Percentiles rank a stretch among this genome's conserved stretches.
These are phyloP conservation scores for Ericerus pela DNA, from an alignment of 1,140 invertebrate genomes.

Conservation along the genomic window DNA sequence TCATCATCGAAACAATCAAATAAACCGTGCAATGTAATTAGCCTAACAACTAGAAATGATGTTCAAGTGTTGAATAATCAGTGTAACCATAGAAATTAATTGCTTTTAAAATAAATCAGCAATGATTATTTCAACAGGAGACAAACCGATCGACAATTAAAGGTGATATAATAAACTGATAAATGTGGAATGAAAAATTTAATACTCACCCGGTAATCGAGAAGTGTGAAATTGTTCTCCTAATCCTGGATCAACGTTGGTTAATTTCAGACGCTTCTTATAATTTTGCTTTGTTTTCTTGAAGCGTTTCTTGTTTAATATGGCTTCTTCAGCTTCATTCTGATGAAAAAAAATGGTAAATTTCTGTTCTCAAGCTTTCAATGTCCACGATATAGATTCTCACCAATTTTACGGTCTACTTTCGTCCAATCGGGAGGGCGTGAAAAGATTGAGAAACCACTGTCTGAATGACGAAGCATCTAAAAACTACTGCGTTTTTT, in stretches of 20 bases:
- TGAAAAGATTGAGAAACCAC: conserved; percentile 98
- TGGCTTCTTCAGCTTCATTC: conserved; percentile 87
- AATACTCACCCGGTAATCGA: conserved; percentile 65
- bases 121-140: conserved; percentile 9
- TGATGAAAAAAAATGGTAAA: conserved; percentile 32
- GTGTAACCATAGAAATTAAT: conserved; percentile 71
- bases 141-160: neutral
- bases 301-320: conserved; percentile 83
- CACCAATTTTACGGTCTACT: conserved; percentile 90
- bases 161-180: too few relatives aligned
- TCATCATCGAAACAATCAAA: too few relatives aligned
- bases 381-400: conserved; percentile 30
- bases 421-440: conserved; percentile 80
- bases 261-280: conserved; percentile 73
- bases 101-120: conserved; percentile 7
- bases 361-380: neutral
- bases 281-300: conserved; percentile 90
- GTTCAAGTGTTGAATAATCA: conserved; percentile 41
- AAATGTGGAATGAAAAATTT: neutral
- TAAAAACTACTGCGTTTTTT: conserved; percentile 92
- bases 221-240: conserved; percentile 96
- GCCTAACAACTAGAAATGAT: too few relatives aligned
- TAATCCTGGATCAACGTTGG: conserved; percentile 81
- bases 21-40: too few relatives aligned
- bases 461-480: conserved; percentile 97